These are phyloP conservation scores for Xerus inauris DNA, from an alignment of 2,113 vertebrate genomes.

Conservation along the genomic window DNA sequence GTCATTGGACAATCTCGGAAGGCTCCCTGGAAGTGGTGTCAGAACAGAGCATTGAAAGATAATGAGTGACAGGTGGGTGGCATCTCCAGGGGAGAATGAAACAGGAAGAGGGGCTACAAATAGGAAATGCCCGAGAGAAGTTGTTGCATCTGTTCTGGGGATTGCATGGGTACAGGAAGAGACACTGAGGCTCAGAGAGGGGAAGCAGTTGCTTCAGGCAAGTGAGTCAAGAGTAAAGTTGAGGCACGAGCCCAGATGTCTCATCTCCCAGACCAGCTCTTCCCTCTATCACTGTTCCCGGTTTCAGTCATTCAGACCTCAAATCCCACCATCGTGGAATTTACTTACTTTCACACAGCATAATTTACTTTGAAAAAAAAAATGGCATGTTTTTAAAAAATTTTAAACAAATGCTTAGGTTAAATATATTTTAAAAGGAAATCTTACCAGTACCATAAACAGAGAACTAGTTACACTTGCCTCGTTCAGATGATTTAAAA, in stretches of 20 bases:
- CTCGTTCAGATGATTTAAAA: background rate
- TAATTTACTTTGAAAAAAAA: conserved; percentile 19
- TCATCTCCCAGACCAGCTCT: background rate
- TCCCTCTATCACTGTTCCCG: background rate
- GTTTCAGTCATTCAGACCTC: background rate
- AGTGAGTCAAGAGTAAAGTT: background rate
- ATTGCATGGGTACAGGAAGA: background rate
- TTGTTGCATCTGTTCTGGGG: background rate
- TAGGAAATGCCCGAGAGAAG: background rate
- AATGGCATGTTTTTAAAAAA: background rate
- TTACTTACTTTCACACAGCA: background rate
- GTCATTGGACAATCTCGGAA: background rate
- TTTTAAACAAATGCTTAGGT: background rate
- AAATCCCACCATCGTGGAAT: background rate
- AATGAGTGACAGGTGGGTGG: background rate
- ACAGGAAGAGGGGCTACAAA: background rate
- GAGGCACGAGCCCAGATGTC: background rate
- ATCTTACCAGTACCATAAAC: background rate
- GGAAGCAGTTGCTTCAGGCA: background rate
- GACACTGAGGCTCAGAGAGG: background rate
- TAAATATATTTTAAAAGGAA: background rate
- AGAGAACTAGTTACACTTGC: background rate
- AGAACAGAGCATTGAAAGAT: background rate
- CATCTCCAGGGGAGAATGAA: background rate
- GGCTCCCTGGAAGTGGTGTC: background rate